A percentile compares a stretch with the other conserved stretches of the same genome.
Conservation (phyloP, 1,140 invertebrate genomes). For the Drosophila punjabiensis region DNA sequence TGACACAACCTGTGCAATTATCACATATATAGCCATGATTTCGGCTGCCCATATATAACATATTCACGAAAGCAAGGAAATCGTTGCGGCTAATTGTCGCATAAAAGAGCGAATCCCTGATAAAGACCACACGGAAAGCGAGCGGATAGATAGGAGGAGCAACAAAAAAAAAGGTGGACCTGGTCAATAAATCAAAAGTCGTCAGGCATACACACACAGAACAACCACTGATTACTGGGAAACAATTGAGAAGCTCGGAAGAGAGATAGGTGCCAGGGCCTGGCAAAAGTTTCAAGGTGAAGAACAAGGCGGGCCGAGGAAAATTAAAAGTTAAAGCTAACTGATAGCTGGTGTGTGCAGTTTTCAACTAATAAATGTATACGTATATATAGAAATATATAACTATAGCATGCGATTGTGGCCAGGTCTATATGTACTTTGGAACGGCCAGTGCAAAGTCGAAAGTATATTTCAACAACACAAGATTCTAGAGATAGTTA, state of each 20-base stretch:
- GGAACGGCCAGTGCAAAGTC: slow-evolving; percentile 55
- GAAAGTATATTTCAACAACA: slow-evolving; percentile 34
- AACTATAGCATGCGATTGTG: slow-evolving; percentile 47
- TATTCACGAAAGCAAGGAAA: slow-evolving; percentile 15
- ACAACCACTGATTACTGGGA: slow-evolving; percentile 23
- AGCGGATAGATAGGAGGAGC: slow-evolving; percentile 28
- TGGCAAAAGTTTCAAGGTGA: slow-evolving; percentile 14
- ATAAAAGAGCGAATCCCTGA: slow-evolving; percentile 52
- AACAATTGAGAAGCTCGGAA: slow-evolving; percentile 3
- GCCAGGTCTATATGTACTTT: slow-evolving; percentile 36
- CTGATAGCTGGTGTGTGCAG: slow-evolving; percentile 49
- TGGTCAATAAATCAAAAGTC: slow-evolving; percentile 58
- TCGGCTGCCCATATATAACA: slow-evolving; percentile 6
- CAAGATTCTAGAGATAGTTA: slow-evolving; percentile 48
- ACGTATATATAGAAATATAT: slow-evolving; percentile 4
- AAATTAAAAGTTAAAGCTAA: slow-evolving; percentile 22
- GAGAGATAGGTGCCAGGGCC: slow-evolving; percentile 3
- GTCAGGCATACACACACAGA: not conserved
- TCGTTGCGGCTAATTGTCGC: slow-evolving; percentile 19
- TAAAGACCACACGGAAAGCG: slow-evolving; percentile 21
- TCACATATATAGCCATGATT: slow-evolving; percentile 17
- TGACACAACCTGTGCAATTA: slow-evolving; percentile 33
- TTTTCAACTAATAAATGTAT: slow-evolving; percentile 25
- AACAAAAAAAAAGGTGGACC: slow-evolving; percentile 5
- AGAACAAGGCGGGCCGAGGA: slow-evolving; percentile 15